phyloP scores from a whole-genome alignment of 2,113 vertebrate genomes.

The Malurus alboscapulatus region DNA sequence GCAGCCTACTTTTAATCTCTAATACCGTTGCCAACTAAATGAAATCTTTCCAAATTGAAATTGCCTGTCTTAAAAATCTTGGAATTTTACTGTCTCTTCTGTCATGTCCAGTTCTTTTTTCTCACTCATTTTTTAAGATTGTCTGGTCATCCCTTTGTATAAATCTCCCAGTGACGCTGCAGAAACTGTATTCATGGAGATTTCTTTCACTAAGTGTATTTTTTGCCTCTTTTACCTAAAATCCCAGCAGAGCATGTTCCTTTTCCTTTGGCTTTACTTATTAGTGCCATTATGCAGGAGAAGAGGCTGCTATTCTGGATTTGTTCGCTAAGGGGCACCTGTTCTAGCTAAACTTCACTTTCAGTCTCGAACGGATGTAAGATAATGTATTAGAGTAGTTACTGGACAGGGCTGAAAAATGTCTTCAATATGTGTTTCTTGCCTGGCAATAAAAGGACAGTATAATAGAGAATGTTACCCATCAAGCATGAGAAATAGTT shows the following conservation, averaged over 20 bases:
- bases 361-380: neutral
- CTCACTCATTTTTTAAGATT: neutral
- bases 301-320: slow-evolving; percentile 43
- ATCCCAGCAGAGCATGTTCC: neutral
- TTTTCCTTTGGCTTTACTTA: neutral
- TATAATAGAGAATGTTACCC: neutral
- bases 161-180: neutral
- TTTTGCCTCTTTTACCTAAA: neutral
- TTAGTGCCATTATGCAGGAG: neutral
- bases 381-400: neutral
- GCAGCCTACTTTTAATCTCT: neutral
- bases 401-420: neutral
- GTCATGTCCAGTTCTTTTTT: neutral
- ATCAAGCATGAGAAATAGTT: neutral
- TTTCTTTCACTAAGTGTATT: neutral
- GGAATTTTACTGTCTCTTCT: neutral
- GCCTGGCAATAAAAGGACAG: neutral
- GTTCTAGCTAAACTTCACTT: neutral
- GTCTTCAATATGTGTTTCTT: neutral
- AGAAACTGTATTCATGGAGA: neutral
- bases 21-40: neutral
- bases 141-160: neutral
- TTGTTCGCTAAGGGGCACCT: slow-evolving; percentile 58
- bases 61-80: neutral
- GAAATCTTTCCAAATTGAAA: neutral